Conservation (phyloP, 2,888 invertebrate species). For the Platerodrilus igneus region DNA sequence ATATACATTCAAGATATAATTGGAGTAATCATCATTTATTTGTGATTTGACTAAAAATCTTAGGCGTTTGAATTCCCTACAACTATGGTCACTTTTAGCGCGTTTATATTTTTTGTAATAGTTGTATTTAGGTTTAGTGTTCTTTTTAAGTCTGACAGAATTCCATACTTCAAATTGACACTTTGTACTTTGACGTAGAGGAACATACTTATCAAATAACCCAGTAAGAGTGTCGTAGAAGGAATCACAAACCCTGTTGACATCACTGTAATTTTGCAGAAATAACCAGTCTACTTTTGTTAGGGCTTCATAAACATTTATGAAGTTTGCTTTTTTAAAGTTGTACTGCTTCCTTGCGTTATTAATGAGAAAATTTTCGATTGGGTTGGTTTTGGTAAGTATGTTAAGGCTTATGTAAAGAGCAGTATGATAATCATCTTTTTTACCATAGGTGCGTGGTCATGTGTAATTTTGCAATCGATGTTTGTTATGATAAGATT, state of each 20-base stretch:
- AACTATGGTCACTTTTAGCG: too few species aligned
- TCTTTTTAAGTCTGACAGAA: background rate
- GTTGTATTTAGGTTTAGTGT: background rate
- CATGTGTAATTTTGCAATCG: background rate
- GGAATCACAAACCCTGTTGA: background rate
- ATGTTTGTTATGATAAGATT: background rate
- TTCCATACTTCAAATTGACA: background rate
- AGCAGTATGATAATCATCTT: constrained; percentile 1
- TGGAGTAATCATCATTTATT: too few species aligned
- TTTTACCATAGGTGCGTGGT: background rate
- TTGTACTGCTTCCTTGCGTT: background rate
- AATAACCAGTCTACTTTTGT: background rate
- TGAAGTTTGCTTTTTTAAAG: background rate
- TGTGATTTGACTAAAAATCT: too few species aligned
- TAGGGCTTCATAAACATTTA: background rate
- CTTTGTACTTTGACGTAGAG: background rate
- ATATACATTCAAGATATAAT: too few species aligned
- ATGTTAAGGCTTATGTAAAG: background rate
- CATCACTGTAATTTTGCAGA: background rate
- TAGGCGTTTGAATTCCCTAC: too few species aligned
- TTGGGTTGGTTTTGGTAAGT: background rate
- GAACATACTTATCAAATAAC: background rate
- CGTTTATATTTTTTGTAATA: background rate
- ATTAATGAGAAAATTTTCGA: background rate
- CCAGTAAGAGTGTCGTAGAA: background rate